Percentiles rank a stretch among this genome's conserved stretches.
Evolutionary conservation across 2,888 invertebrate genomes (phyloP).

Genomic region (Tenthredo notha): DNA sequence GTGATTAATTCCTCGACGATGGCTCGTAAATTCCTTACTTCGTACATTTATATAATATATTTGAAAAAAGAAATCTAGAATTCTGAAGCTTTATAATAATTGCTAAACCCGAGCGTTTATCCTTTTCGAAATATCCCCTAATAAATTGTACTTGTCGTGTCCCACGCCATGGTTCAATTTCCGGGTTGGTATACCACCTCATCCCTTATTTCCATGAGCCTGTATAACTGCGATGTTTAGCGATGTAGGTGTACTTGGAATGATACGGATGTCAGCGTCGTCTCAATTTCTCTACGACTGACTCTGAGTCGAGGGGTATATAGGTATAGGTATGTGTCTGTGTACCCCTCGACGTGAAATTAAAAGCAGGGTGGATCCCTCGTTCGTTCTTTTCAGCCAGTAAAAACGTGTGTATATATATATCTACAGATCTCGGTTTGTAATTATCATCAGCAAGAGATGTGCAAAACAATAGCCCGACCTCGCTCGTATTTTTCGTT

Average conservation of each 20-base stretch:
- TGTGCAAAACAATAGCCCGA: constrained; percentile 11
- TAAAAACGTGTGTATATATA: background rate
- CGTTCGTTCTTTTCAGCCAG: constrained; percentile 9
- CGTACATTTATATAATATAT: too few relatives aligned
- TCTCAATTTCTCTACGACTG: background rate
- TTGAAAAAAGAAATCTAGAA: too few relatives aligned
- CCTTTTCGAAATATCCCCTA: background rate
- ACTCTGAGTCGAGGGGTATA: too few relatives aligned
- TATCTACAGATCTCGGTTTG: constrained; percentile 18
- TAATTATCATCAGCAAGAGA: constrained; percentile 31
- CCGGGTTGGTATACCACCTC: background rate
- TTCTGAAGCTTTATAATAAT: too few relatives aligned
- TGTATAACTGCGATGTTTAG: background rate
- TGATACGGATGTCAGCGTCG: background rate
- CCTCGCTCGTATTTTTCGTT: constrained; percentile 28
- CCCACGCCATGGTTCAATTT: background rate
- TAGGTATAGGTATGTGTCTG: too few relatives aligned
- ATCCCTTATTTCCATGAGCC: background rate
- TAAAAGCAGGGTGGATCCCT: background rate
- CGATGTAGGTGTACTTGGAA: background rate
- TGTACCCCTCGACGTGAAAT: background rate
- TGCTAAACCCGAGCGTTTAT: too few relatives aligned
- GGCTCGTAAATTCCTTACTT: too few relatives aligned
- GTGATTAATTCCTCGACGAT: too few relatives aligned
- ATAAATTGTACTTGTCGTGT: background rate